Evolutionary conservation across 2,888 invertebrate genomes (phyloP), one percentile per base, ranked within the genome.

Genomic region (Tetragonula carbonaria): DNA sequence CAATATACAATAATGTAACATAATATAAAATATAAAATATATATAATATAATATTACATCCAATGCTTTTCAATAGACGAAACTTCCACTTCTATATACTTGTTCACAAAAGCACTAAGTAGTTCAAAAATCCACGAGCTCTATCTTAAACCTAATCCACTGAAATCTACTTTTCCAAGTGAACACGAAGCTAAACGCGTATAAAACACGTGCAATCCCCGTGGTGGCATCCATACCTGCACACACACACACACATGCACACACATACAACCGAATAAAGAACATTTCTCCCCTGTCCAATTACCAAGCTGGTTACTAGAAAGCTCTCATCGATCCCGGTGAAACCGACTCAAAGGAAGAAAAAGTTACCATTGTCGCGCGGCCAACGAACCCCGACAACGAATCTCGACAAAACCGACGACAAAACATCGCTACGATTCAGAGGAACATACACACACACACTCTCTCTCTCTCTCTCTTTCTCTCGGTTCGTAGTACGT

Each of bases 361-460:
- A 70, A 55, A 70, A 45, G 51, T 50, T 38, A 16, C 16, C 33
- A 59, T 80, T 51, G 74, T 51, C 28, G 23, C 50, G 23, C 51
- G 82, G 74, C 63, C 81, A 45, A 68, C 23, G 82, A 81, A 70
- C 76, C 38, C 70, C 14, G 33, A 8, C 45, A 45, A 50, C 33
- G 62, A 70, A 66, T 74, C 77, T 66, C 57, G 21, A 53, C 33
- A 28, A 78, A 66, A 71, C 62, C 72, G 55, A 33, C 55, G 74
- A 55, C n/a, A 80, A 80, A 81, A 80, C 84, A 73, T 33, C 5
- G 70, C 21, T 23, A 76, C 70, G 66, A 83, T 81, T 73, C 83
- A 16, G 59, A 65, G 75, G 66, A 74, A 74, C 74, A 67, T 68
- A 23, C 51, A 3, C 2, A n/a, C 51, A 3, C 2, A n/a, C 6